A percentile compares a stretch with the other conserved stretches of the same genome.
Evolutionary conservation across 2,888 invertebrate species (phyloP).

Genomic region (Chymomyza fuscimana): DNA sequence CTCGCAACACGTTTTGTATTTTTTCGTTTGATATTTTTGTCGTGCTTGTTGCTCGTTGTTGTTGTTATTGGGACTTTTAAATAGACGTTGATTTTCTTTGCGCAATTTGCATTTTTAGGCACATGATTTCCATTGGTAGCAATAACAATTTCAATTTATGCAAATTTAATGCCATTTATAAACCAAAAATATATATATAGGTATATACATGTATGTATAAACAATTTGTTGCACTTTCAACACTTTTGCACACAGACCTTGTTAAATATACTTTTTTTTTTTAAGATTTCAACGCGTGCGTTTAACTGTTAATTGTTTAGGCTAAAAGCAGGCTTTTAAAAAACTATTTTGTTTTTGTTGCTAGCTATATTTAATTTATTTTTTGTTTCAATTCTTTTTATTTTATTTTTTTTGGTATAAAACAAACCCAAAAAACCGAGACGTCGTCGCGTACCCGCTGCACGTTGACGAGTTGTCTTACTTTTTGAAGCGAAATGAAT

Average conservation of each 20-base stretch:
- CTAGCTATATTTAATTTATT: conserved; percentile 5
- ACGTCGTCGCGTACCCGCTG: conserved; percentile 55
- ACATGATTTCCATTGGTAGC: conserved; percentile 73
- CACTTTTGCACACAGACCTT: conserved; percentile 8
- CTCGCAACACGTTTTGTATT: conserved; percentile 68
- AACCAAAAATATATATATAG: conserved; percentile 15
- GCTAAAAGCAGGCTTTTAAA: conserved; percentile 42
- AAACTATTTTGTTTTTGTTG: conserved; percentile 40
- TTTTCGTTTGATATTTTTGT: conserved; percentile 60
- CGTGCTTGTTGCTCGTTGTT: conserved; percentile 36
- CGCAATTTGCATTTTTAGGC: conserved; percentile 76
- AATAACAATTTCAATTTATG: conserved; percentile 61
- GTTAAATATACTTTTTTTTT: too few relatives aligned
- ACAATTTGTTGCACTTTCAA: conserved; percentile 4
- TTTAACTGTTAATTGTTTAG: conserved; percentile 3
- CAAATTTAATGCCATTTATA: conserved; percentile 30
- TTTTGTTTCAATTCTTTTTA: conserved; percentile 5
- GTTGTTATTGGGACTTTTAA: conserved; percentile 61
- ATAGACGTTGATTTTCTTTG: conserved; percentile 72
- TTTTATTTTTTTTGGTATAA: conserved; percentile 10
- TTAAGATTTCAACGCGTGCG: background rate
- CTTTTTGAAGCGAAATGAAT: conserved; percentile 76
- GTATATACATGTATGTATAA: conserved; percentile 2
- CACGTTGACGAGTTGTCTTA: conserved; percentile 52
- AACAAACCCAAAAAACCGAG: background rate